phyloP scores from a whole-genome alignment of 2,888 invertebrate species.

The Ecliptopera silaceata region DNA sequence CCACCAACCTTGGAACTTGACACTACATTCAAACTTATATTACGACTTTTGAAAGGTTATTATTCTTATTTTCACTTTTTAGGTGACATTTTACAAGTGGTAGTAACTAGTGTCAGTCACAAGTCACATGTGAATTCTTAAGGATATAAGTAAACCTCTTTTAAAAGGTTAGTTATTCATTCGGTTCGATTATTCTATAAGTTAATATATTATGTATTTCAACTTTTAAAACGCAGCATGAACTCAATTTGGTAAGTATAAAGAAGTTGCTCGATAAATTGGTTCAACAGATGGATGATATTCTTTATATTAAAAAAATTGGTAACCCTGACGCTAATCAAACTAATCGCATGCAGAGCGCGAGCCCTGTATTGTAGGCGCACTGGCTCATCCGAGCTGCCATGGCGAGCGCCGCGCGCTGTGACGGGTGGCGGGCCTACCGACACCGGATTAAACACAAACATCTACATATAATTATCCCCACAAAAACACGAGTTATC shows the following conservation, averaged over 20 bases:
- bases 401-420: neutral
- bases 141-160: no score
- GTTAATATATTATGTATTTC: no score
- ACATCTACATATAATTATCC: conserved; percentile 47
- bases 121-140: no score
- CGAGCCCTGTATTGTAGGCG: conserved; percentile 36
- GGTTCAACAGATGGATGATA: neutral
- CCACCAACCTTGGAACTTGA: conserved; percentile 14
- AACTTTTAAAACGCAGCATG: no score
- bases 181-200: no score
- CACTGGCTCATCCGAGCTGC: conserved; percentile 31
- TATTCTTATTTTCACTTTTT: no score
- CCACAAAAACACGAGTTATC: conserved; percentile 34
- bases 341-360: conserved; percentile 9
- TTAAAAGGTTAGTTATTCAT: no score
- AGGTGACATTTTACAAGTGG: no score
- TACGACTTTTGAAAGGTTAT: conserved; percentile 10
- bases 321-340: conserved; percentile 12
- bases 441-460: conserved; percentile 40
- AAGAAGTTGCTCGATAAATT: neutral
- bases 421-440: conserved; percentile 31
- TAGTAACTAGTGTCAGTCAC: no score
- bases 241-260: no score
- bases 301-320: neutral
- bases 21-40: neutral